Evolutionary conservation across 2,888 invertebrate species (phyloP).

Genomic region (Eucera pruinosa): DNA sequence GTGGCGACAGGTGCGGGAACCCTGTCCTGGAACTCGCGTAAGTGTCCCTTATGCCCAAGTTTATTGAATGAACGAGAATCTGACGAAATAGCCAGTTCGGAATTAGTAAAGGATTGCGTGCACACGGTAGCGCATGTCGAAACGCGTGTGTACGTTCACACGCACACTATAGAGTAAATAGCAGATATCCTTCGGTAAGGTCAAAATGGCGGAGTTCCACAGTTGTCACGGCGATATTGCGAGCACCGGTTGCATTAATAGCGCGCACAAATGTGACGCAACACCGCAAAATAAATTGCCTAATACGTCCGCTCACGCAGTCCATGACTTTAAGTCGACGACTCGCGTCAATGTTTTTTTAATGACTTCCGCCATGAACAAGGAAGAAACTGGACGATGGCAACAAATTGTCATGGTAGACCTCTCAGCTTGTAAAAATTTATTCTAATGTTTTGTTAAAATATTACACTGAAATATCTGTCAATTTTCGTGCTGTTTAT

Average conservation of each 20-base stretch:
- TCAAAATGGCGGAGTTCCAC: constrained; percentile 80
- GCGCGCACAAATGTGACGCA: constrained; percentile 70
- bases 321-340: constrained; percentile 29
- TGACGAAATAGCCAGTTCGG: constrained; percentile 65
- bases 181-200: constrained; percentile 83
- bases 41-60: constrained; percentile 24
- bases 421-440: not conserved
- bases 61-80: constrained; percentile 64
- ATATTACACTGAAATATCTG: not conserved
- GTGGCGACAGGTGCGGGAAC: constrained; percentile 49
- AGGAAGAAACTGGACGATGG: not conserved
- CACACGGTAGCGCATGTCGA: constrained; percentile 59
- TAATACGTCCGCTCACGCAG: constrained; percentile 58
- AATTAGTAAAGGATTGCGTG: constrained; percentile 67
- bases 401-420: not conserved
- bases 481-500: not conserved
- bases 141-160: constrained; percentile 55
- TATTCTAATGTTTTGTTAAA: not conserved
- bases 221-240: constrained; percentile 70
- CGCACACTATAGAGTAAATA: constrained; percentile 57
- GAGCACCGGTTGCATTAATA: constrained; percentile 71
- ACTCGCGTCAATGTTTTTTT: constrained; percentile 2
- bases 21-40: constrained; percentile 11
- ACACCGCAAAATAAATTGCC: constrained; percentile 72
- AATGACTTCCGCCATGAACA: not conserved